A percentile compares a stretch with the other conserved stretches of the same genome.
Conservation (phyloP, 1,140 invertebrate genomes). For the Lucilia cuprina region DNA sequence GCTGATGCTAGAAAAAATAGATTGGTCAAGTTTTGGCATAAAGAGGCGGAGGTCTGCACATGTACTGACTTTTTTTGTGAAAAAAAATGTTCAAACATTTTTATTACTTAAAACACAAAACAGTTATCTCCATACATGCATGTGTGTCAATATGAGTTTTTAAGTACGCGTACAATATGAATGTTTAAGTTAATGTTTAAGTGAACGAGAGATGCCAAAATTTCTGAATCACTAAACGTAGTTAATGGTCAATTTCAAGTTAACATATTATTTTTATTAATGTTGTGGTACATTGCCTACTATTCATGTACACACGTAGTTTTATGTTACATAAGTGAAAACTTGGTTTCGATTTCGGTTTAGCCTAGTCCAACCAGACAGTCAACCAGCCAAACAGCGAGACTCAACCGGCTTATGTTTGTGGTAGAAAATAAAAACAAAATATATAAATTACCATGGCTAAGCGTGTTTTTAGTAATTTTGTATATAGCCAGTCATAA, state of each 20-base stretch:
- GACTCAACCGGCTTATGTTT: neutral
- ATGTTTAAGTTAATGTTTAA: neutral
- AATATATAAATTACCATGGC: neutral
- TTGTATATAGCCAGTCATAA: neutral
- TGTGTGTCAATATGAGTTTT: neutral
- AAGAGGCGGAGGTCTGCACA: neutral
- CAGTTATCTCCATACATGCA: neutral
- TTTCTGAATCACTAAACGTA: neutral
- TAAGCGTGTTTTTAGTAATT: neutral
- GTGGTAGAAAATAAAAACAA: neutral
- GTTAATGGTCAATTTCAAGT: slow-evolving; percentile 31
- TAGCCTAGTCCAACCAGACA: neutral
- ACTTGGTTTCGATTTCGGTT: neutral
- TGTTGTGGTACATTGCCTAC: neutral
- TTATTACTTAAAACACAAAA: neutral
- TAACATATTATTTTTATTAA: neutral
- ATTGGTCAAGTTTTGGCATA: slow-evolving; percentile 1
- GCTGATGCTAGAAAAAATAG: neutral
- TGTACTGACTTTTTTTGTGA: neutral
- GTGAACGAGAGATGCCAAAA: neutral
- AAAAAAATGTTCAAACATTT: neutral
- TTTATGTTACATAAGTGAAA: neutral
- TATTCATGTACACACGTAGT: neutral
- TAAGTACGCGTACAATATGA: neutral
- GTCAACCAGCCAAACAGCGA: neutral